Conservation (phyloP, 2,797 vertebrate genomes). For the Anguilla megastoma region DNA sequence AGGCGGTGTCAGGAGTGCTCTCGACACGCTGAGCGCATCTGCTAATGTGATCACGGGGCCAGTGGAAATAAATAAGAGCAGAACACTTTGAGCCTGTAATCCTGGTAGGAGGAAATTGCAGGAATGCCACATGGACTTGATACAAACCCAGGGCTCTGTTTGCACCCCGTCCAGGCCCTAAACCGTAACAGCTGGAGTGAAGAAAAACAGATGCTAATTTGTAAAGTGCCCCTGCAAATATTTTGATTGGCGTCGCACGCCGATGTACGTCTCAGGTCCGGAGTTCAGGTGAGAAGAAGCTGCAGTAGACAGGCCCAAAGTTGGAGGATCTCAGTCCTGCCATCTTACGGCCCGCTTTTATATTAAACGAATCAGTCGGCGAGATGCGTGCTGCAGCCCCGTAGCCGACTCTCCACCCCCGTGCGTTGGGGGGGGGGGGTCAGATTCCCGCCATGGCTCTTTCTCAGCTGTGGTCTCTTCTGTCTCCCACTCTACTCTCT, state of each 20-base stretch:
- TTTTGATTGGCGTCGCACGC: neutral
- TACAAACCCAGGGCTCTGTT: constrained; percentile 80
- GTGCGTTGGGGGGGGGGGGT: too few relatives aligned
- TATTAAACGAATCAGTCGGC: neutral
- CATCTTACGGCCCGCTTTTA: neutral
- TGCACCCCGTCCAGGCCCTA: constrained; percentile 53
- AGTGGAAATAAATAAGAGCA: constrained; percentile 78
- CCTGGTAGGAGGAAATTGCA: constrained; percentile 96
- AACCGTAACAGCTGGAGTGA: constrained; percentile 80
- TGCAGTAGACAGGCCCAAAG: neutral
- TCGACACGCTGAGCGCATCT: neutral
- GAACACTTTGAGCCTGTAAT: constrained; percentile 81
- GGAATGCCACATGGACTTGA: constrained; percentile 87
- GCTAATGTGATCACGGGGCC: constrained; percentile 78
- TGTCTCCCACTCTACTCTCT: neutral
- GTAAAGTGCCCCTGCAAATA: constrained; percentile 16
- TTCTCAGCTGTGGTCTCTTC: neutral
- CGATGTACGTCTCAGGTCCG: neutral
- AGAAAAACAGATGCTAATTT: neutral
- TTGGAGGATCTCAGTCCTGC: neutral
- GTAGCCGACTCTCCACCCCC: neutral
- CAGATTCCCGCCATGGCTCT: neutral
- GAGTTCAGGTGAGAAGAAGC: neutral
- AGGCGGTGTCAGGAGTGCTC: neutral
- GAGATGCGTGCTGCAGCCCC: neutral